Evolutionary conservation across 92 coral and sea anemone genomes (phyloP).

Genomic region (Ricordea florida): DNA sequence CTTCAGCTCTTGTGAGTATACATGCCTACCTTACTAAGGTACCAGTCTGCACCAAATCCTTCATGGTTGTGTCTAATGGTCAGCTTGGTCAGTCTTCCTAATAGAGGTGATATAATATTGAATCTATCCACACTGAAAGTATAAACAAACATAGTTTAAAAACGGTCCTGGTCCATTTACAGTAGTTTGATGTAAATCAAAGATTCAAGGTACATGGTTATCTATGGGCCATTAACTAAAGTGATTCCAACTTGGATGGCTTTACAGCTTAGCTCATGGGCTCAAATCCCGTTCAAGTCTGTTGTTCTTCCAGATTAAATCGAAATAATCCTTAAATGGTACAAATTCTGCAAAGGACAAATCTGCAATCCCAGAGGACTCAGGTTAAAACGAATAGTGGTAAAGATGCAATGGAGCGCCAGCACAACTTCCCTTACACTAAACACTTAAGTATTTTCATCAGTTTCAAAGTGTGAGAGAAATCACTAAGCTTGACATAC

Average conservation of each 20-base stretch:
- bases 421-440: too few relatives aligned
- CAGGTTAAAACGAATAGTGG: too few relatives aligned
- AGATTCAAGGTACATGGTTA: too few relatives aligned
- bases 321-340: too few relatives aligned
- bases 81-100: conserved; percentile 59
- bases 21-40: conserved; percentile 47
- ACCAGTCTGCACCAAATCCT: conserved; percentile 60
- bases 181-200: not conserved
- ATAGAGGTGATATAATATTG: conserved; percentile 59
- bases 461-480: not conserved
- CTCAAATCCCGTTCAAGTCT: too few relatives aligned
- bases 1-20: not conserved
- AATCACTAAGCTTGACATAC: conserved; percentile 7
- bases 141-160: not conserved
- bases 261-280: too few relatives aligned
- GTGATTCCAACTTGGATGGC: too few relatives aligned
- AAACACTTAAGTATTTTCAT: too few relatives aligned
- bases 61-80: conserved; percentile 57
- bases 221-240: too few relatives aligned
- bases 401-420: not conserved
- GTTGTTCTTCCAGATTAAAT: too few relatives aligned
- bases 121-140: conserved; percentile 62
- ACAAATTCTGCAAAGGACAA: too few relatives aligned
- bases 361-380: too few relatives aligned
- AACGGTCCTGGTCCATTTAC: not conserved